Conservation (phyloP, 2,113 vertebrate species). For the Progne subis region DNA sequence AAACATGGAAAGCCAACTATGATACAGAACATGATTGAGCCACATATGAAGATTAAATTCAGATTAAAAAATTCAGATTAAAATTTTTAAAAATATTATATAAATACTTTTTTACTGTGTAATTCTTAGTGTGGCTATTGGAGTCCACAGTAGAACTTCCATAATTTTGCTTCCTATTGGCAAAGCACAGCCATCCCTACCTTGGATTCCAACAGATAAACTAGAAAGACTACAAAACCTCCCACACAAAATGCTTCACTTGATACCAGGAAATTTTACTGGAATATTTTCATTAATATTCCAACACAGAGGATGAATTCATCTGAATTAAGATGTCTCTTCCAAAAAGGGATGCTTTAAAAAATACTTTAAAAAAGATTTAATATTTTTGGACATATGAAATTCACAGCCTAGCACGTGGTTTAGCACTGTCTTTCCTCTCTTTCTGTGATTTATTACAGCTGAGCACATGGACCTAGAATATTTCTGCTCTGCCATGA, state of each 20-base stretch:
- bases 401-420: background rate
- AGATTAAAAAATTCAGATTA: background rate
- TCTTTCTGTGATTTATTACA: constrained; percentile 6
- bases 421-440: background rate
- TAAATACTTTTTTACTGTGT: background rate
- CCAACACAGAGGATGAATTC: background rate
- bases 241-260: background rate
- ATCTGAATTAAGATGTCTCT: background rate
- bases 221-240: background rate
- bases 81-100: background rate
- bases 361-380: background rate
- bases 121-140: background rate
- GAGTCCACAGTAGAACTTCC: background rate
- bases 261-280: background rate
- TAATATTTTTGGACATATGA: background rate
- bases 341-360: background rate
- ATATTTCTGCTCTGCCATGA: constrained; percentile 14
- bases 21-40: background rate
- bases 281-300: background rate
- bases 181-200: background rate
- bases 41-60: background rate
- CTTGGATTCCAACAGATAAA: background rate
- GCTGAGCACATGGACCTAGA: background rate
- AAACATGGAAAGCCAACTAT: background rate
- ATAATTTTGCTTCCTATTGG: background rate